These are phyloP conservation scores for Oceanodroma tethys DNA, from an alignment of 2,113 vertebrate genomes.

Conservation along the genomic window DNA sequence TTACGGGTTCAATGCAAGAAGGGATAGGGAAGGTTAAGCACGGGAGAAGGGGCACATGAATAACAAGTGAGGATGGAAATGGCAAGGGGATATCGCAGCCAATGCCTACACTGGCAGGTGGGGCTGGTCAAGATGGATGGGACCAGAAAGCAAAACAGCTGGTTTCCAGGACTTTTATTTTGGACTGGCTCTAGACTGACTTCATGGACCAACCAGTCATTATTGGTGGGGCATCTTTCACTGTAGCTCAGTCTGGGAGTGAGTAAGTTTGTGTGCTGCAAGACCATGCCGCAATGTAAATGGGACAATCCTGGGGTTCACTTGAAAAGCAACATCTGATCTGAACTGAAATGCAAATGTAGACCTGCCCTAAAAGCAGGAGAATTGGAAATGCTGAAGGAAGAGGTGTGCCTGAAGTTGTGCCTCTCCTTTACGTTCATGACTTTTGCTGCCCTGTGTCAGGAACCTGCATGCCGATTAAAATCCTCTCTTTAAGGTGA, in stretches of 20 bases:
- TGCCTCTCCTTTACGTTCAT: neutral
- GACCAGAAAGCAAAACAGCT: neutral
- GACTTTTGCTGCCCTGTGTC: neutral
- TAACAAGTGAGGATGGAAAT: neutral
- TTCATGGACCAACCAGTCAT: neutral
- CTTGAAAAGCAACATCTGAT: neutral
- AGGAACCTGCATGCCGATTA: neutral
- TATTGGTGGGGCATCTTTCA: neutral
- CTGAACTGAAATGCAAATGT: neutral
- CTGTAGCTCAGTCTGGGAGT: neutral
- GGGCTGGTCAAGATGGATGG: neutral
- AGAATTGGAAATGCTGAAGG: neutral
- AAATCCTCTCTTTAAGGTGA: neutral
- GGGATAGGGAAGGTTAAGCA: neutral
- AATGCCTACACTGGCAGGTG: neutral
- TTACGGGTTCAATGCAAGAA: neutral
- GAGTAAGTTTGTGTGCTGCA: neutral
- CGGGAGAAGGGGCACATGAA: rapidly evolving
- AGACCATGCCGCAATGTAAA: neutral
- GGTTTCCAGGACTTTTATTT: neutral
- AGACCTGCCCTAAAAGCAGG: neutral
- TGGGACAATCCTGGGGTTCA: neutral
- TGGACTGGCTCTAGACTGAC: neutral
- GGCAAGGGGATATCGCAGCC: neutral
- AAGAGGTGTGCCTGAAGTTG: neutral